Conservation (phyloP, 2,113 vertebrate genomes). For the Copsychus sechellarum region DNA sequence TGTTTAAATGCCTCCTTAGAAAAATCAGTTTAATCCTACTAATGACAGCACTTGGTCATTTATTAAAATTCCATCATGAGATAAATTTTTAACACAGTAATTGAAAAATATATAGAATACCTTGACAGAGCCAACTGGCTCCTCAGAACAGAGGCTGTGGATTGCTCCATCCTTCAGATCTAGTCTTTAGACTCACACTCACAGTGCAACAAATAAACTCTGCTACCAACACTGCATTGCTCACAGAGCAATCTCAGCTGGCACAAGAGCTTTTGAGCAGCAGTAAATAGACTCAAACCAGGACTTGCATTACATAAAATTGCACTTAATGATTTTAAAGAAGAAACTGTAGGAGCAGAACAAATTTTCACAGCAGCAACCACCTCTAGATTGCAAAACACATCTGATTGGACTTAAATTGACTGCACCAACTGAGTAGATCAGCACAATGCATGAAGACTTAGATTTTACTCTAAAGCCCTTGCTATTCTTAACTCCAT, state of each 20-base stretch:
- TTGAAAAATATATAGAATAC: neutral
- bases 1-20: neutral
- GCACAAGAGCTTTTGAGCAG: neutral
- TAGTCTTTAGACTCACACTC: neutral
- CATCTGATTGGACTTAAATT: neutral
- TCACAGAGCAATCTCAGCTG: neutral
- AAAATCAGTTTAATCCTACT: neutral
- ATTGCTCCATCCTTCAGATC: neutral
- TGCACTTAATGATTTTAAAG: neutral
- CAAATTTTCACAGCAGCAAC: neutral
- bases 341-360: neutral
- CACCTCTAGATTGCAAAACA: neutral
- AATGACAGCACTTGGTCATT: neutral
- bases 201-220: neutral
- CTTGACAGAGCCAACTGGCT: neutral
- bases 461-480: neutral
- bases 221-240: fast-evolving
- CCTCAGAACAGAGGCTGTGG: neutral
- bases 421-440: neutral
- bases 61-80: neutral
- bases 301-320: neutral
- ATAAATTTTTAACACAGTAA: neutral
- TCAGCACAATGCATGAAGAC: neutral
- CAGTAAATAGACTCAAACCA: neutral
- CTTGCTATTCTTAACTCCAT: neutral